A percentile compares a stretch with the other conserved stretches of the same genome.
phyloP scores from a whole-genome alignment of 2,113 vertebrate species.

The Dinomys branickii region DNA sequence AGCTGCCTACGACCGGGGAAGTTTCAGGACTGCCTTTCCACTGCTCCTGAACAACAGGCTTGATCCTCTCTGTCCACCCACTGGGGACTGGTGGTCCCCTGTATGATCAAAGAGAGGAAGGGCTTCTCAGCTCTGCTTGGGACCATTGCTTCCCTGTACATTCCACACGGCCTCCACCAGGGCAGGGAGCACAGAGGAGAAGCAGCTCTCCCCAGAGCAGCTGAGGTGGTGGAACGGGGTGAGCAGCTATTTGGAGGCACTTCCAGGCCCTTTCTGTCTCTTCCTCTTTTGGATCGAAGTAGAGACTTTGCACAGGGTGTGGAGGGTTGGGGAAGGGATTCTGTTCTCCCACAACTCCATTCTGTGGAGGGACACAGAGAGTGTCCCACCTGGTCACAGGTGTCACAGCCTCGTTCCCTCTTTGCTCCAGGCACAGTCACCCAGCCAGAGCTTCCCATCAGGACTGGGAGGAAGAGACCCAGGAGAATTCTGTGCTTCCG shows the following conservation, averaged over 20 bases:
- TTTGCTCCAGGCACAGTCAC: not conserved
- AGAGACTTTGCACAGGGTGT: not conserved
- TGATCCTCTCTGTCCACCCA: not conserved
- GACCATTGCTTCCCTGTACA: not conserved
- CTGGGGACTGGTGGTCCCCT: not conserved
- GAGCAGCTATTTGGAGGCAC: not conserved
- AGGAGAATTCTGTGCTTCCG: not conserved
- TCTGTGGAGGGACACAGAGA: not conserved
- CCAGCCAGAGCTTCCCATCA: not conserved
- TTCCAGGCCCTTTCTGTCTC: not conserved
- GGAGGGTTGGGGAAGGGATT: not conserved
- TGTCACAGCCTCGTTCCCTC: not conserved
- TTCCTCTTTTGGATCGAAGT: constrained; percentile 44
- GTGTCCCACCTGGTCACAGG: not conserved
- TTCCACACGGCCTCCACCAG: not conserved
- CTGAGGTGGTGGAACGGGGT: not conserved
- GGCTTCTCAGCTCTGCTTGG: no score
- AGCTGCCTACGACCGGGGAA: not conserved
- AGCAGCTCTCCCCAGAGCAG: not conserved
- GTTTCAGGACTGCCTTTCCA: not conserved
- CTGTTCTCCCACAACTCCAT: not conserved
- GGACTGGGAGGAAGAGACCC: not conserved
- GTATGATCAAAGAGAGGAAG: not conserved
- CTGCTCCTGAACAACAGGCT: not conserved
- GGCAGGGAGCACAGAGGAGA: not conserved